Conservation (phyloP, 2,888 invertebrate species). For the Branchellion lobata region DNA sequence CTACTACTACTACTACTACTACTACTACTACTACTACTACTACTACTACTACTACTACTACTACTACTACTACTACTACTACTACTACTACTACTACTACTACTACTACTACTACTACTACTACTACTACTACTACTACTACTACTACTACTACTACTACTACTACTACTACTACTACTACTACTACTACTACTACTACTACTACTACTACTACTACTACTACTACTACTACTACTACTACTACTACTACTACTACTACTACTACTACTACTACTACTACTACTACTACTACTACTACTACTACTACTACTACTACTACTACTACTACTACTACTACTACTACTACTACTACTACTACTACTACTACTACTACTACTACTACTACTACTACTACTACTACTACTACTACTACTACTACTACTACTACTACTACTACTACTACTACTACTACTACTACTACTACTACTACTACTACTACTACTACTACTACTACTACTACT, state of each 20-base stretch:
- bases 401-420: conserved; percentile 42
- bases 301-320: conserved; percentile 35
- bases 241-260: conserved; percentile 26
- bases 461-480: no score
- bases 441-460: neutral
- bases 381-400: conserved; percentile 37
- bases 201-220: conserved; percentile 19
- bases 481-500: no score
- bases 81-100: conserved; percentile 15
- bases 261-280: conserved; percentile 34
- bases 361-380: neutral
- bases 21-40: conserved; percentile 48
- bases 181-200: conserved; percentile 16
- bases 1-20: conserved; percentile 49
- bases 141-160: conserved; percentile 47
- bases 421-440: conserved; percentile 42
- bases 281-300: conserved; percentile 35
- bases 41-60: conserved; percentile 32
- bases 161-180: conserved; percentile 31
- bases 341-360: conserved; percentile 31
- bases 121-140: conserved; percentile 47
- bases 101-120: conserved; percentile 48
- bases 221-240: neutral
- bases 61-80: conserved; percentile 11
- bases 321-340: conserved; percentile 33